These are phyloP conservation scores for Zeugodacus cucurbitae DNA, from an alignment of 1,140 invertebrate species.

Conservation along the genomic window DNA sequence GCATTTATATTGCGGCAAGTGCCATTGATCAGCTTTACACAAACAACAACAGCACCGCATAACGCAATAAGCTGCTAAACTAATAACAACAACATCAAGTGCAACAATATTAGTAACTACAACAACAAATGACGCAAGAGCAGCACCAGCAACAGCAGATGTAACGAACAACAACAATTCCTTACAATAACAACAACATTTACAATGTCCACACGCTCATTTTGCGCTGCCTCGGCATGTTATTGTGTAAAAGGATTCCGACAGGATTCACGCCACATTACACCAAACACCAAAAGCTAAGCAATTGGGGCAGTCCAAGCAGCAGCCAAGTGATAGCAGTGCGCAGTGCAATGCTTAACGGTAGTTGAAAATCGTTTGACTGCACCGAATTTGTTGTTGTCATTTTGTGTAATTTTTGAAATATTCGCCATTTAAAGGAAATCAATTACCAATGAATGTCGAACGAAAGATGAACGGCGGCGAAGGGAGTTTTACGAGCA, in stretches of 20 bases:
- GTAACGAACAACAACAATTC: too few relatives aligned
- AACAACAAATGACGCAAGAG: background rate
- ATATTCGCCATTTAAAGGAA: constrained; percentile 31
- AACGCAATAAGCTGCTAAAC: background rate
- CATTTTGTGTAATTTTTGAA: constrained; percentile 38
- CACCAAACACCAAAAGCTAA: background rate
- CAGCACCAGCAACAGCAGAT: background rate
- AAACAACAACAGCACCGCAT: background rate
- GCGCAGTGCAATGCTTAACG: background rate
- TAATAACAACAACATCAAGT: background rate
- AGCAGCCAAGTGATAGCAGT: background rate
- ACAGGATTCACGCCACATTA: constrained; percentile 19
- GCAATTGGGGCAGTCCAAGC: background rate
- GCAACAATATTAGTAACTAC: background rate
- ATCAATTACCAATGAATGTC: background rate
- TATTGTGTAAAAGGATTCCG: constrained; percentile 27
- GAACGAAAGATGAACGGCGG: background rate
- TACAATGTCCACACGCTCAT: background rate
- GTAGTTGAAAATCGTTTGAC: background rate
- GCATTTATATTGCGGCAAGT: constrained; percentile 9
- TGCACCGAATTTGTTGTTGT: background rate
- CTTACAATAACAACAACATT: background rate
- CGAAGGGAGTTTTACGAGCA: too few relatives aligned
- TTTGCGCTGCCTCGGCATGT: background rate
- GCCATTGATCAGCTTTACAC: background rate